A percentile compares a stretch with the other conserved stretches of the same genome.
These are phyloP conservation scores for Darevskia mixta DNA, from an alignment of 2,797 vertebrate species.

Conservation along the genomic window DNA sequence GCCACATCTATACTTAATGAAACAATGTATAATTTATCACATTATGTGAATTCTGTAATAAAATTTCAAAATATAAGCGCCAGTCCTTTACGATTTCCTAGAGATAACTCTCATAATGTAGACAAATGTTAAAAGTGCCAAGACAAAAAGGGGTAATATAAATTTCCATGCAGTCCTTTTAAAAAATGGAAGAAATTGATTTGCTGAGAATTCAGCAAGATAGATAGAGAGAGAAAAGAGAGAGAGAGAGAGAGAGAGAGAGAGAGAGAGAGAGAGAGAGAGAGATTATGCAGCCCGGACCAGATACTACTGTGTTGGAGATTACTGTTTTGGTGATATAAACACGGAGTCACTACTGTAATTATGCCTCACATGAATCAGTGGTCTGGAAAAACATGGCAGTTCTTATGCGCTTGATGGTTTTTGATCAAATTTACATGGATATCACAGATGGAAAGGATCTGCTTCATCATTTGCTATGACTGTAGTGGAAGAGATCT, in stretches of 20 bases:
- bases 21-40: background rate
- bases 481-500: background rate
- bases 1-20: constrained; percentile 31
- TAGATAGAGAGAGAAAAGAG: accelerated
- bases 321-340: background rate
- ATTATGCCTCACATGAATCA: background rate
- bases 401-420: background rate
- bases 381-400: background rate
- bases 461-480: constrained; percentile 9
- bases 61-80: constrained; percentile 21
- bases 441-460: constrained; percentile 13
- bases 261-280: too few relatives aligned
- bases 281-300: background rate
- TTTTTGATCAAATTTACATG: background rate
- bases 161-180: background rate
- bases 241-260: too few relatives aligned
- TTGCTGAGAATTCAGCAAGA: background rate
- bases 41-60: constrained; percentile 22
- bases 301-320: background rate
- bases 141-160: constrained; percentile 28
- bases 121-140: background rate
- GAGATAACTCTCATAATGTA: constrained; percentile 1
- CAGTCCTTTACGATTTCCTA: constrained; percentile 32
- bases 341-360: background rate
- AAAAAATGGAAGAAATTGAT: constrained; percentile 31